Base-by-base conservation (phyloP, 2,113 vertebrate genomes). In the Sprattus sprattus region DNA sequence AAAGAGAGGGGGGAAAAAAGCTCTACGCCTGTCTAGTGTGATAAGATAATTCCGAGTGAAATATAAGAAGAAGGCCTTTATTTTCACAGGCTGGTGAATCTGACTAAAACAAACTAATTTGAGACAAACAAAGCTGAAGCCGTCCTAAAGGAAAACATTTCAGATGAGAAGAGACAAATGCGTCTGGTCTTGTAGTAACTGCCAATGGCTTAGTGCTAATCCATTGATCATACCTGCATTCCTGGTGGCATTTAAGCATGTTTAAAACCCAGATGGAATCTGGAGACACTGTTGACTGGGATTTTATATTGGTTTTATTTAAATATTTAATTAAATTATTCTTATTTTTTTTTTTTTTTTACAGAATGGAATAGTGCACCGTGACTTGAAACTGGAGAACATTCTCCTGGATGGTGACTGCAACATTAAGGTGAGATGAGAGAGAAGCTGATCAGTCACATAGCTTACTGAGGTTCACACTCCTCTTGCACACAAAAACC, bases 341-440 rank as follows among this genome's bases (percentile, higher is more conserved):
- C 39, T 39, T 39, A 39, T 6, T 80, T 18, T 45, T 57, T 2
- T 57, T 87, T 0, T 52, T 45, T 45, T 81, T 57, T 16, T 0
- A 0, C 89, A 99, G 98, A 99, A 99, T 0, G 96, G 97, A 54
- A 94, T 99, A 8, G 98, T 99, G 0, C 98, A 99, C 92, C 94
- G 98, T 2, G 98, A 99, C 91, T 95, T 99, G 93, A 99, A 99
- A 90, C 93, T 99, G 91, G 98, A 99, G 92, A 99, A 99, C 92
- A 99, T 99, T 93, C 96, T 99, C 83, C 93, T 99, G 3, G 98
- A 99, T 25, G 92, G 94, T 6, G 95, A 93, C 0, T 96, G 97
- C 45, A 98, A 99, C 84, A 96, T 99, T 85, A 99, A 99, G 96
- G 98, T 99, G 92, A 93, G 87, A 10, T n/a, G 4, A 16, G 22